phyloP scores from a whole-genome alignment of 2,888 invertebrate species.

The Drosophila macrospina region DNA sequence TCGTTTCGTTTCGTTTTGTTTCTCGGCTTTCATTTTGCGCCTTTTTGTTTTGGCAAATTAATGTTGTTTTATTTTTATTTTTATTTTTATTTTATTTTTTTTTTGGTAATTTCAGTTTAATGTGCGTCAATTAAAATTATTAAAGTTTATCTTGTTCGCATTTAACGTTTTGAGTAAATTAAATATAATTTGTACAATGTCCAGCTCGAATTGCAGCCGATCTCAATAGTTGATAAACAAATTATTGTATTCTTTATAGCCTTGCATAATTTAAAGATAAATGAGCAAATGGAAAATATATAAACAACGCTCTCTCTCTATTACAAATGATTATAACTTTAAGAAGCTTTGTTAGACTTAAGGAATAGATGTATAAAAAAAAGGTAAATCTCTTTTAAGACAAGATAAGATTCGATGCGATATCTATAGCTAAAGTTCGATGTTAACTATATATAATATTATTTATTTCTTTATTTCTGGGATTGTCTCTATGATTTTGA shows the following conservation, averaged over 20 bases:
- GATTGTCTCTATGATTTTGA: too few relatives aligned
- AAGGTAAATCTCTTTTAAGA: too few relatives aligned
- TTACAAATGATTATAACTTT: neutral
- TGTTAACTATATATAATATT: too few relatives aligned
- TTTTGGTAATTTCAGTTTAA: slow-evolving; percentile 72
- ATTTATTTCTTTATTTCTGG: too few relatives aligned
- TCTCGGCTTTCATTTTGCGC: slow-evolving; percentile 54
- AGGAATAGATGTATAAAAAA: too few relatives aligned
- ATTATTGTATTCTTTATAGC: neutral
- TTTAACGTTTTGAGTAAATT: slow-evolving; percentile 59
- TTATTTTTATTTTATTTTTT: slow-evolving; percentile 12
- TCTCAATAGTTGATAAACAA: slow-evolving; percentile 19
- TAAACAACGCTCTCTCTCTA: neutral
- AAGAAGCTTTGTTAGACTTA: too few relatives aligned
- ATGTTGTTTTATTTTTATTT: slow-evolving; percentile 40
- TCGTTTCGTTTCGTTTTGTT: slow-evolving; percentile 16
- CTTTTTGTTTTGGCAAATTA: slow-evolving; percentile 64
- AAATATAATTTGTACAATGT: slow-evolving; percentile 70
- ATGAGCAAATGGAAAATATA: neutral
- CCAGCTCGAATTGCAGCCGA: slow-evolving; percentile 25
- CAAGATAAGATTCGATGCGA: too few relatives aligned
- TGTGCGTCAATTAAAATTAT: slow-evolving; percentile 79
- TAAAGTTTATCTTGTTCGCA: slow-evolving; percentile 63
- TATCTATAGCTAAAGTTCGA: too few relatives aligned
- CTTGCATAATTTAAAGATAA: slow-evolving; percentile 4